These are phyloP conservation scores for Litoditis marina DNA, from an alignment of 2,888 invertebrate species.

Conservation along the genomic window DNA sequence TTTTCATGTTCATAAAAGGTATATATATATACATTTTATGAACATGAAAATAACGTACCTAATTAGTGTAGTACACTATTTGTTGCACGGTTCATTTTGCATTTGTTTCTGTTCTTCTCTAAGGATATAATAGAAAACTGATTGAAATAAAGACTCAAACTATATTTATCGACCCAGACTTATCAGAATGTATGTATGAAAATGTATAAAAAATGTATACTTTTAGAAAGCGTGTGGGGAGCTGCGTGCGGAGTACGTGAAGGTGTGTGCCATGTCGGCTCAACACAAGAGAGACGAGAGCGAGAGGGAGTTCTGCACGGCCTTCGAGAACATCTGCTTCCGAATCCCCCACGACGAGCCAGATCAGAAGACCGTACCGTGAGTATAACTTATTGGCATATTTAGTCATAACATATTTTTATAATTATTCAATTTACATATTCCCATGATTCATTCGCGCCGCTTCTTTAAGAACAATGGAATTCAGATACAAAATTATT, in stretches of 20 bases:
- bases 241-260: slow-evolving; percentile 44
- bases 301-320: slow-evolving; percentile 38
- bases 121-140: neutral
- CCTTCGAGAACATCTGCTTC: slow-evolving; percentile 55
- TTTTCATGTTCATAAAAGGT: too few species aligned
- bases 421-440: too few species aligned
- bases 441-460: too few species aligned
- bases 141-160: too few species aligned
- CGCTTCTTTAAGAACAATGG: too few species aligned
- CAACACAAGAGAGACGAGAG: slow-evolving; percentile 21
- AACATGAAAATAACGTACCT: neutral
- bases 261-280: slow-evolving; percentile 30
- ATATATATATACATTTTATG: too few species aligned
- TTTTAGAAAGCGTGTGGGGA: slow-evolving; percentile 48
- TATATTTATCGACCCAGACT: too few species aligned
- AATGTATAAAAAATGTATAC: too few species aligned
- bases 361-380: slow-evolving; percentile 16
- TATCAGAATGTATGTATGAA: too few species aligned
- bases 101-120: neutral
- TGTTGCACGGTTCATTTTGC: too few species aligned
- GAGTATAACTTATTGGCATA: neutral
- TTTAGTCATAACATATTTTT: too few species aligned
- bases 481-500: too few species aligned
- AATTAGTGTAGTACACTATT: neutral
- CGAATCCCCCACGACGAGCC: slow-evolving; percentile 23